Evolutionary conservation across 1,140 invertebrate genomes (phyloP), one percentile per base, ranked within the genome.

Genomic region (Drosophila fuyamai): DNA sequence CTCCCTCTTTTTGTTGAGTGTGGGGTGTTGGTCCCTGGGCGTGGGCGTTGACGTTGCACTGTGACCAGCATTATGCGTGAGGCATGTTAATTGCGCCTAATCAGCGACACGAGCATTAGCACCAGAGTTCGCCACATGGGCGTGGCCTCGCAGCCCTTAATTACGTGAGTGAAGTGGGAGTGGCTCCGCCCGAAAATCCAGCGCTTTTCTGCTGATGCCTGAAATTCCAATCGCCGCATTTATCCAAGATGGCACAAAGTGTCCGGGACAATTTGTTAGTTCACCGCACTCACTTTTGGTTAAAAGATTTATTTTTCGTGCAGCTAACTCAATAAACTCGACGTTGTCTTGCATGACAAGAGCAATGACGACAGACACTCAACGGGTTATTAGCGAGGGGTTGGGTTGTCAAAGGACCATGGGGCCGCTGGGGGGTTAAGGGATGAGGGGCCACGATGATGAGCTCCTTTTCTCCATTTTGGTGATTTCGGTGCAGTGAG

Each of bases 41-140:
- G 61, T 51, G 40, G 57, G 38, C 41, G 55, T 44, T 66, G 67
- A 55, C 63, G 50, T 59, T 70, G 62, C 60, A 61, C 50, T 62
- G 71, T 53, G 60, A 67, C 73, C 65, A 76, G 53, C 65, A 40
- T 43, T 76, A 76, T 88, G 83, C 81, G 84, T 80, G 60, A 62
- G 78, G 82, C 82, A 85, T 85, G 78, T 86, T 85, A 85, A 85
- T 85, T 81, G 82, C 75, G 67, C 63, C 80, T 88, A 89, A 88
- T 89, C 84, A 89, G 76, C 56, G 56, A 62, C 59, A 54, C 18
- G 57, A 63, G 54, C 50, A 47, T 63, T 53, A 44, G 38, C 57
- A 57, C 32, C 55, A 40, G 23, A 27, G 27, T 46, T 41, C 51
- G 65, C 38, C 41, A 41, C 14, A 54, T 62, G 76, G 79, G 83